phyloP scores from a whole-genome alignment of 2,113 vertebrate genomes.

The Chrysemys picta region DNA sequence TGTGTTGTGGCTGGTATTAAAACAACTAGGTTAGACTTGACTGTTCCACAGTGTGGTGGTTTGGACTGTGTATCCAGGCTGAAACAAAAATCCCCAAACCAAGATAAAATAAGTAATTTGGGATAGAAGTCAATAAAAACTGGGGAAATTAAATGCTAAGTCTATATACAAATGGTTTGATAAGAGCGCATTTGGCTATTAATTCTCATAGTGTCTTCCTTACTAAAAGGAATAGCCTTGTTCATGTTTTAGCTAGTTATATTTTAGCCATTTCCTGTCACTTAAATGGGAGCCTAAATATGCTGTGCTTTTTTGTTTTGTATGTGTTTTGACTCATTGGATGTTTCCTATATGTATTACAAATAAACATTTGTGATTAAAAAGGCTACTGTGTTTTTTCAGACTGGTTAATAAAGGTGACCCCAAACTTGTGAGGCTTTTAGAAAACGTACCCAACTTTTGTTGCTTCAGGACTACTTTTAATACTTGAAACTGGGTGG shows the following conservation, averaged over 20 bases:
- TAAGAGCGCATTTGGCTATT: too few species aligned
- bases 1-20: neutral
- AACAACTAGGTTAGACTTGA: neutral
- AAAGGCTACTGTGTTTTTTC: neutral
- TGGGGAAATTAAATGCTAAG: neutral
- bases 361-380: neutral
- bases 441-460: neutral
- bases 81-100: neutral
- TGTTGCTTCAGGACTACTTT: neutral
- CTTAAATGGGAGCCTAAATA: neutral
- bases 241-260: neutral
- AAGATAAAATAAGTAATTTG: neutral
- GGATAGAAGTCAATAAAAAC: neutral
- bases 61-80: neutral
- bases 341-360: neutral
- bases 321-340: neutral
- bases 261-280: neutral
- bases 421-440: neutral
- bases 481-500: neutral
- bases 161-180: neutral
- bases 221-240: neutral
- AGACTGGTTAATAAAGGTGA: neutral
- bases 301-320: neutral
- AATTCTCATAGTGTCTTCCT: neutral
- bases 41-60: fast-evolving